Evolutionary conservation across 2,113 vertebrate genomes (phyloP), one percentile per base, ranked within the genome.

Genomic region (Gobio gobio): DNA sequence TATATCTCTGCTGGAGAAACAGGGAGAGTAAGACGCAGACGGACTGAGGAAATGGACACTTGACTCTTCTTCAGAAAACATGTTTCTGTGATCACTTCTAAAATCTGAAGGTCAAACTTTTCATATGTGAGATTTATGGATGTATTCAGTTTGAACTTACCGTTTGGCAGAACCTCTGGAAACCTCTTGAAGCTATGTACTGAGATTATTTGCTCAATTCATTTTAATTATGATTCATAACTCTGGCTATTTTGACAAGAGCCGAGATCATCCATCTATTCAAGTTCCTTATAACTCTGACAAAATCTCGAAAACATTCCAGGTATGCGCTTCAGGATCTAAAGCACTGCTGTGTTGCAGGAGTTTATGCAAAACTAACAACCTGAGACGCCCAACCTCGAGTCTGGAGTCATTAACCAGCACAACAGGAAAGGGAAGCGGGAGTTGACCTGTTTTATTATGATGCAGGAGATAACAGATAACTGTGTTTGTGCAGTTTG

Each of bases 361-460:
- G 13, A 66, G 47, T 22, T 40, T 29, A 70, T 56, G 51, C 36
- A 12, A 29, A 83, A 74, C 1, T 3, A 51, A 56, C 36, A 51
- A 22, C 43, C 54, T 26, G 36, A 13, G 49, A 33, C 43, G 22
- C 14, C 9, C 22, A 36, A 68, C 72, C 36, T 64, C 14, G 33
- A 12, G 84, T 59, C 76, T 73, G 47, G 56, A 49, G 36, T 63
- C 78, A 82, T 74, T 56, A 75, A 61, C 54, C 24, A 54, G 18
- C 54, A 66, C 26, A 78, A 86, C 86, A 86, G 86, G 86, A 86
- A 86, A 73, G 40, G 85, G 86, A 70, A 83, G 26, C 9, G 43
- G 61, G 77, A 47, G 76, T 73, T 22, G 22, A 56, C 76, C 59
- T 78, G 56, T 78, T 73, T 82, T 73, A 83, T 58, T 59, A 43